Conservation (phyloP, 2,113 vertebrate genomes). For the Haemorhous mexicanus region DNA sequence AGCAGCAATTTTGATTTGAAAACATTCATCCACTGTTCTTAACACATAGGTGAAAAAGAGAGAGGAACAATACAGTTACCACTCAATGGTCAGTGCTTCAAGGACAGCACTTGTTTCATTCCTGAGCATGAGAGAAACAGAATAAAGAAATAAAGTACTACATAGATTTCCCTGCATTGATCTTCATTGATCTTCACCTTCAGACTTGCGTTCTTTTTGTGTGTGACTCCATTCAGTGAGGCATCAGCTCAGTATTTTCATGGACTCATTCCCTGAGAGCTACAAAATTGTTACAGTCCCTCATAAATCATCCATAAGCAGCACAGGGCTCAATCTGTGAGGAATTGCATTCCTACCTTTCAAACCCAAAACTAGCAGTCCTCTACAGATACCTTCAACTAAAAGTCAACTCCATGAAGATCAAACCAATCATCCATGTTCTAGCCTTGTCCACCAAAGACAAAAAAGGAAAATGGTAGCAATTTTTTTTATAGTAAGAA, state of each 20-base stretch:
- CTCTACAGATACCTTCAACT: neutral
- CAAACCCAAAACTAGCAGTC: neutral
- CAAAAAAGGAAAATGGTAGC: neutral
- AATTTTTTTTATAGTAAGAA: neutral
- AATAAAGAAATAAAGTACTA: neutral
- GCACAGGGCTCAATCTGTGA: neutral
- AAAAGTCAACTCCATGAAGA: neutral
- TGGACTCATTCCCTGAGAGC: neutral
- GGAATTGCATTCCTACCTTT: neutral
- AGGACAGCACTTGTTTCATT: neutral
- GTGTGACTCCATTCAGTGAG: neutral
- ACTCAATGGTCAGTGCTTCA: neutral
- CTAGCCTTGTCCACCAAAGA: neutral
- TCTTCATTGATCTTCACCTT: neutral
- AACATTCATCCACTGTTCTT: neutral
- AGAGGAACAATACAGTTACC: neutral
- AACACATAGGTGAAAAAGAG: neutral
- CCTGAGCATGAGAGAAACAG: neutral
- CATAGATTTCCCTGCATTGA: neutral
- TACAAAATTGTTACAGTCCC: neutral
- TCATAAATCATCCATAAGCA: neutral
- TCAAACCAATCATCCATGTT: neutral
- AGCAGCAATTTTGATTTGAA: neutral
- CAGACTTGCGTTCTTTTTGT: neutral
- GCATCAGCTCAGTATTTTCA: neutral